Evolutionary conservation across 2,113 vertebrate genomes (phyloP).

Genomic region (Zosterops pallidus): DNA sequence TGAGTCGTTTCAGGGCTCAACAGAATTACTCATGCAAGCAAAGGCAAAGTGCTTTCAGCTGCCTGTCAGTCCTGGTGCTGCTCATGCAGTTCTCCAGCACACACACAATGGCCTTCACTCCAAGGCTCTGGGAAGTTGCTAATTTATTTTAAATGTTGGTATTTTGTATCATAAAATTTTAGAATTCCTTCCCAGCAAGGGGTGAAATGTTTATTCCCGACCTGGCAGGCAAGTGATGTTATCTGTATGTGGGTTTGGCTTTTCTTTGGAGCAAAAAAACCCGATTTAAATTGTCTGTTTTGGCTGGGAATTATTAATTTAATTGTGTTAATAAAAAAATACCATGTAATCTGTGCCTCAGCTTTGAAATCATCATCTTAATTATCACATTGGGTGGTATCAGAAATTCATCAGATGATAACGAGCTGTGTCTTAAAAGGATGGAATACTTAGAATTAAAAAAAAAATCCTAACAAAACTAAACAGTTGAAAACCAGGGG

Average conservation of each 20-base stretch:
- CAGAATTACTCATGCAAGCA: slow-evolving; percentile 5
- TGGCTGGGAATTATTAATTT: background rate
- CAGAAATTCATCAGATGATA: background rate
- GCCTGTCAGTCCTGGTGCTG: background rate
- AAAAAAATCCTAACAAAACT: background rate
- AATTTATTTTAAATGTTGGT: background rate
- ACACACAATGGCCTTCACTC: background rate
- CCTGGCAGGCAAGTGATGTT: background rate
- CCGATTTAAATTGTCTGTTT: background rate
- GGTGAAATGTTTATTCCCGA: background rate
- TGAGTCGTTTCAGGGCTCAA: background rate
- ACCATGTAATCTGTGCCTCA: background rate
- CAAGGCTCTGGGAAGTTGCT: background rate
- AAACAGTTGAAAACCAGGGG: background rate
- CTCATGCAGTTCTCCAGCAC: background rate
- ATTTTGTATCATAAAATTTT: background rate
- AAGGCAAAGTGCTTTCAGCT: background rate
- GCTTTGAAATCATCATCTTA: background rate
- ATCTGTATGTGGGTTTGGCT: background rate
- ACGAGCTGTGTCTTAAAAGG: background rate
- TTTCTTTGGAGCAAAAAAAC: background rate
- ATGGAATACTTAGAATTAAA: background rate
- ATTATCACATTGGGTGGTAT: background rate
- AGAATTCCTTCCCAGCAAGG: background rate
- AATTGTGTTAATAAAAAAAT: background rate